Evolutionary conservation across 2,888 invertebrate genomes (phyloP), one percentile per base, ranked within the genome.

Genomic region (Exephanes ischioxanthus): DNA sequence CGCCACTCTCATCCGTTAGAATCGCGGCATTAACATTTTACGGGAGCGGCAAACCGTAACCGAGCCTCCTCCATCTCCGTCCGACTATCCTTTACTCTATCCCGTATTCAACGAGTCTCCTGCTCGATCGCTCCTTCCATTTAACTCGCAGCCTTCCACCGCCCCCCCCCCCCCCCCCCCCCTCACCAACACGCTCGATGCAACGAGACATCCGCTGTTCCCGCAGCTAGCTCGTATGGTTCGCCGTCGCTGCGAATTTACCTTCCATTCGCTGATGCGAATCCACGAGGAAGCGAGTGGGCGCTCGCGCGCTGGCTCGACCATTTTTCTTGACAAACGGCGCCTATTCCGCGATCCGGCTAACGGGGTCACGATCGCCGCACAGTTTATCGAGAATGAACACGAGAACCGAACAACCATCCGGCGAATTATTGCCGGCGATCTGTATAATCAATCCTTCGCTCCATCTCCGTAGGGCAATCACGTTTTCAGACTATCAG

Each of bases 231-330:
- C 37, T 9, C 37, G 63, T 55, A 77, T 90, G 86, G 14, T n/a
- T 14, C 30, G 16, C 91, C 90, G 91, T 90, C 91, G 88, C 86
- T 88, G 77, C 89, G 90, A 91, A 91, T 92, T 91, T 91, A 91
- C 90, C 86, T 91, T 48, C 88, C 86, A 63, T 88, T 89, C 89
- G 84, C 87, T 86, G 86, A 78, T 85, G 63, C 72, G 63, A 63
- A 81, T 75, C 68, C 70, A 63, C 70, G 78, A 55, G 77, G 68
- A 77, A 80, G 75, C 77, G 80, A 70, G 68, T 72, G 55, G 55
- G 37, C 41, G 63, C 37, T 48, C 53, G 33, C 9, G 22, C 63
- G 51, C 19, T 14, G 33, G 7, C 41, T 53, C 45, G 48, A 51
- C 61, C 58, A 81, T 61, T 77, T 81, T 81, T 70, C 84, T 73